These are phyloP conservation scores for Yasuhikotakia modesta DNA, from an alignment of 2,797 vertebrate species.

Conservation along the genomic window DNA sequence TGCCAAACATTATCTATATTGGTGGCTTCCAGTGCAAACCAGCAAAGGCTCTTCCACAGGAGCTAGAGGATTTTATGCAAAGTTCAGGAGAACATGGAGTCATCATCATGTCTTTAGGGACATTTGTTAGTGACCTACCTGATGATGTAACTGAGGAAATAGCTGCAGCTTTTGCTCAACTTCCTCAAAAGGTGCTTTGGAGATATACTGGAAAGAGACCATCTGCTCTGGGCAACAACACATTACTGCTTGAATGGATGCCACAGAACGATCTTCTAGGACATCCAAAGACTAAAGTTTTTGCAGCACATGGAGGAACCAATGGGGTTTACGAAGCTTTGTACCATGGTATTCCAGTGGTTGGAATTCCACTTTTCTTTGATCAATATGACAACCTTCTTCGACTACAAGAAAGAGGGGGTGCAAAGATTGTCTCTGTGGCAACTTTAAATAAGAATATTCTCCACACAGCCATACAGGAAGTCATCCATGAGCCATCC, in stretches of 20 bases:
- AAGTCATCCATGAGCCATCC: no score
- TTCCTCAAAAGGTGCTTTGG: conserved; percentile 52
- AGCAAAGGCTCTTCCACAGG: conserved; percentile 44
- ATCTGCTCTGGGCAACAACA: conserved; percentile 49
- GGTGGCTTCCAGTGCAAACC: conserved; percentile 60
- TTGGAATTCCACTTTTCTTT: conserved; percentile 51
- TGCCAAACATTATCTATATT: conserved; percentile 36
- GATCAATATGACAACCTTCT: conserved; percentile 1
- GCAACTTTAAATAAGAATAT: no score
- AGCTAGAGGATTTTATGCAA: conserved; percentile 54
- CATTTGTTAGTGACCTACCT: conserved; percentile 42
- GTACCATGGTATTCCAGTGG: conserved; percentile 45
- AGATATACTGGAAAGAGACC: conserved; percentile 48
- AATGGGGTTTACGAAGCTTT: conserved; percentile 51
- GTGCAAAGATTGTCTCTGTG: no score
- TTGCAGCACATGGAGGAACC: conserved; percentile 2
- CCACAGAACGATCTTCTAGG: conserved; percentile 54
- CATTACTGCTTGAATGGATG: conserved; percentile 53
- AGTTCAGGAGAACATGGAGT: conserved; percentile 55
- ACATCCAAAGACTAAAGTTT: conserved; percentile 49
- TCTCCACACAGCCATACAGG: no score
- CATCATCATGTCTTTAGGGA: conserved; percentile 61
- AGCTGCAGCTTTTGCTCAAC: conserved; percentile 47
- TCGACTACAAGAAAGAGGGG: no score
- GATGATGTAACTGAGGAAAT: conserved; percentile 45